phyloP scores from a whole-genome alignment of 1,140 invertebrate species.

The Protaetia brevitarsis region DNA sequence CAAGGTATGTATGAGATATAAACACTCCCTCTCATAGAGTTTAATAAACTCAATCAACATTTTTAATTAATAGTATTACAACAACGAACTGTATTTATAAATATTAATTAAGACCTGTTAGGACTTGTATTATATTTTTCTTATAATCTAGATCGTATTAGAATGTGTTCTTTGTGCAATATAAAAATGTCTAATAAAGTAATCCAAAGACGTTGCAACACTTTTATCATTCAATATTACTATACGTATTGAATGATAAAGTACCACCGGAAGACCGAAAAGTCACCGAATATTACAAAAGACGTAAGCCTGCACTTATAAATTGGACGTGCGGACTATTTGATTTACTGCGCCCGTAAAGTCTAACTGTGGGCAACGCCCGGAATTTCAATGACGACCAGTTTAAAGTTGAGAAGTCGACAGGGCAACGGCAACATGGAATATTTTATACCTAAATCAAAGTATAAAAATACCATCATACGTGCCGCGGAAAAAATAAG shows the following conservation, averaged over 20 bases:
- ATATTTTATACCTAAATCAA: conserved; percentile 12
- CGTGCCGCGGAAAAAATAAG: not conserved
- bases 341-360: conserved; percentile 7
- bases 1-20: too few relatives aligned
- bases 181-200: too few relatives aligned
- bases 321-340: conserved; percentile 12
- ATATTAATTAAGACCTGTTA: too few relatives aligned
- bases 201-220: too few relatives aligned
- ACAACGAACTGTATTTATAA: too few relatives aligned
- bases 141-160: too few relatives aligned
- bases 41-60: too few relatives aligned
- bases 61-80: too few relatives aligned
- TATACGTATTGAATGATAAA: not conserved
- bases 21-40: too few relatives aligned
- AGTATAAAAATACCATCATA: conserved; percentile 1
- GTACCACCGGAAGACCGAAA: not conserved
- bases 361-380: not conserved
- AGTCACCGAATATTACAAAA: not conserved
- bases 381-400: not conserved
- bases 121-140: too few relatives aligned
- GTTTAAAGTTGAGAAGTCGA: not conserved
- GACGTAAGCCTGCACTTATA: not conserved
- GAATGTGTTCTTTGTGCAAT: too few relatives aligned
- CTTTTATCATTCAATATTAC: not conserved
- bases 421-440: not conserved